phyloP scores from a whole-genome alignment of 1,140 invertebrate genomes.

The Cyphomyrmex costatus region DNA sequence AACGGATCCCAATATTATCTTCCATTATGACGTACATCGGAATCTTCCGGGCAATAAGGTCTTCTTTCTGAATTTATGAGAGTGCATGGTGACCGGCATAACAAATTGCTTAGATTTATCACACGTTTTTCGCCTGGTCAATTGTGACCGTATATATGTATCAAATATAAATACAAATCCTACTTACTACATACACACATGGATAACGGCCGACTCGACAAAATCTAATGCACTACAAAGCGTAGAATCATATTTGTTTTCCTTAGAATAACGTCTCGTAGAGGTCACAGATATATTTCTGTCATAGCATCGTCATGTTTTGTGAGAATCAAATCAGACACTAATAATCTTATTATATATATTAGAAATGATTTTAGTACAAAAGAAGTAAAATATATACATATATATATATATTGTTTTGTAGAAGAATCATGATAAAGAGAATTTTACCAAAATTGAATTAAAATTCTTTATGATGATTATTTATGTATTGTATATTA shows the following conservation, averaged over 20 bases:
- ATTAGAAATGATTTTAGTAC: not conserved
- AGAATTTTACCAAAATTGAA: not conserved
- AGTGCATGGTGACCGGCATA: slow-evolving; percentile 63
- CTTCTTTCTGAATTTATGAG: slow-evolving; percentile 76
- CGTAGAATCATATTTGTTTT: slow-evolving; percentile 38
- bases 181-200: not conserved
- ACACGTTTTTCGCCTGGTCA: slow-evolving; percentile 69
- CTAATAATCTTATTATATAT: not conserved
- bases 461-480: not conserved
- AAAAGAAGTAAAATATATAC: slow-evolving; percentile 9
- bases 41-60: slow-evolving; percentile 81
- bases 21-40: slow-evolving; percentile 77
- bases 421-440: not conserved
- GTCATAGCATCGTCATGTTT: not conserved
- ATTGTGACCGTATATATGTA: slow-evolving; percentile 5
- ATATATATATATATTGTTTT: not conserved
- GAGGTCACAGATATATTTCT: slow-evolving; percentile 24
- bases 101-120: slow-evolving; percentile 80
- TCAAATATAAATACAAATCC: slow-evolving; percentile 51
- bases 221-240: slow-evolving; percentile 41
- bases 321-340: not conserved
- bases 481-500: not conserved
- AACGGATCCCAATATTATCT: slow-evolving; percentile 79
- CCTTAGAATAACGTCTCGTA: not conserved
- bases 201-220: slow-evolving; percentile 2